A percentile compares a stretch with the other conserved stretches of the same genome.
phyloP scores from a whole-genome alignment of 2,113 vertebrate species.

The Cryptotis parvus region DNA sequence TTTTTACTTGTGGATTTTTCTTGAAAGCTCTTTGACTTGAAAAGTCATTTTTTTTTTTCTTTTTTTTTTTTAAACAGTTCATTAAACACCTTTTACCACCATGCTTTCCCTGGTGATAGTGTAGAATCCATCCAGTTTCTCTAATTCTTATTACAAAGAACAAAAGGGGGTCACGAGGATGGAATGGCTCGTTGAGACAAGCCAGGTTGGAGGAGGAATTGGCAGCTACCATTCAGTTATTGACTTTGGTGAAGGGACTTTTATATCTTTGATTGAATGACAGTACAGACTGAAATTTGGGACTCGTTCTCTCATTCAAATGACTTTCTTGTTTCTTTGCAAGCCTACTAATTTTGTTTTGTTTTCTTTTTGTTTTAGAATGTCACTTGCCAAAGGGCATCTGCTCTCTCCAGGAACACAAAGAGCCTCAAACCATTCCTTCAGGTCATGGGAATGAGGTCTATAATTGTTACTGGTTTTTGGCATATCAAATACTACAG shows the following conservation, averaged over 20 bases:
- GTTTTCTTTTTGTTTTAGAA: too few species aligned
- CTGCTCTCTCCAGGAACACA: too few species aligned
- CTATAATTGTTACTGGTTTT: too few species aligned
- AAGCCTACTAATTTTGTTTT: too few species aligned
- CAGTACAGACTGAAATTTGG: slow-evolving; percentile 60
- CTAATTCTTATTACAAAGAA: slow-evolving; percentile 68
- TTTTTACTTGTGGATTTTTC: slow-evolving; percentile 65
- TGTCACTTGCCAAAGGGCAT: too few species aligned
- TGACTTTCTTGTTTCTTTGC: slow-evolving; percentile 45
- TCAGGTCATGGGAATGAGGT: too few species aligned
- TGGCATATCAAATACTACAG: too few species aligned
- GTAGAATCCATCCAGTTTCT: slow-evolving; percentile 65
- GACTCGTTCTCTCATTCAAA: slow-evolving; percentile 64
- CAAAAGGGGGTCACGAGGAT: slow-evolving; percentile 53
- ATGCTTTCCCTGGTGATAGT: slow-evolving; percentile 45
- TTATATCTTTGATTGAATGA: slow-evolving; percentile 71
- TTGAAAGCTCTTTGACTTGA: slow-evolving; percentile 33
- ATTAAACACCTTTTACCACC: slow-evolving; percentile 51
- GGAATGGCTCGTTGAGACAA: slow-evolving; percentile 64
- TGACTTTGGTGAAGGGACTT: slow-evolving; percentile 68
- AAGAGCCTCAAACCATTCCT: too few species aligned
- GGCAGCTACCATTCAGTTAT: slow-evolving; percentile 58
- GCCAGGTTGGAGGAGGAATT: slow-evolving; percentile 71
- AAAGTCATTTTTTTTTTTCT: background rate
- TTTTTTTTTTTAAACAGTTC: slow-evolving; percentile 27